phyloP scores from a whole-genome alignment of 1,140 invertebrate genomes.

The Sipha flava region DNA sequence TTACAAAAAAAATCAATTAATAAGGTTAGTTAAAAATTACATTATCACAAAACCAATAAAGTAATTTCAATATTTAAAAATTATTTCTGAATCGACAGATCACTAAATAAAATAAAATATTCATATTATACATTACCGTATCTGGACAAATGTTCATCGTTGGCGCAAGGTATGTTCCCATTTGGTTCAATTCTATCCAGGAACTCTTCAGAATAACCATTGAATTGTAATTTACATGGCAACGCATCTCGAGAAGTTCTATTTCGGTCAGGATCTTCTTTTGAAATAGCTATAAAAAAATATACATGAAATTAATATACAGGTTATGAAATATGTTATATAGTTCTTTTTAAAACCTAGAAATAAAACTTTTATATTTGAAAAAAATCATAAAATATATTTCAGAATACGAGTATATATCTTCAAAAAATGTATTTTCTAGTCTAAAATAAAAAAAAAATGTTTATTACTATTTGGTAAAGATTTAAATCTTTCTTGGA shows the following conservation, averaged over 20 bases:
- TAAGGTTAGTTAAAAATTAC: too few relatives aligned
- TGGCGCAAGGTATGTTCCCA: constrained; percentile 44
- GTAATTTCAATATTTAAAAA: too few relatives aligned
- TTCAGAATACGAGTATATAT: not conserved
- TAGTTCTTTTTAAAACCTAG: not conserved
- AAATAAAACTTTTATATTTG: not conserved
- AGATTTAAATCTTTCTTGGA: not conserved
- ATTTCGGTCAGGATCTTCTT: constrained; percentile 60
- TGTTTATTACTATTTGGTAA: not conserved
- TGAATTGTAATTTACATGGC: constrained; percentile 58
- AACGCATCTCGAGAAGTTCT: constrained; percentile 41
- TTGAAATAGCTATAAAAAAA: constrained; percentile 59
- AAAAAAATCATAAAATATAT: constrained; percentile 5
- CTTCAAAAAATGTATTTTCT: not conserved
- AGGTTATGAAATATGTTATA: not conserved
- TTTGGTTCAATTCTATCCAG: constrained; percentile 80
- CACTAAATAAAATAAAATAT: too few relatives aligned
- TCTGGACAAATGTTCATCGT: constrained; percentile 38
- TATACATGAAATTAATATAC: constrained; percentile 35
- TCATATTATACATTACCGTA: too few relatives aligned
- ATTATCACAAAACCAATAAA: too few relatives aligned
- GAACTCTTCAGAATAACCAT: constrained; percentile 84
- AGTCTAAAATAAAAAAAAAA: not conserved
- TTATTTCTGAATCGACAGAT: too few relatives aligned
- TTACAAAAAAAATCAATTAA: too few relatives aligned